Conservation (phyloP, 53 echinoderm and acorn worm species). For the Actinopyga echinites region DNA sequence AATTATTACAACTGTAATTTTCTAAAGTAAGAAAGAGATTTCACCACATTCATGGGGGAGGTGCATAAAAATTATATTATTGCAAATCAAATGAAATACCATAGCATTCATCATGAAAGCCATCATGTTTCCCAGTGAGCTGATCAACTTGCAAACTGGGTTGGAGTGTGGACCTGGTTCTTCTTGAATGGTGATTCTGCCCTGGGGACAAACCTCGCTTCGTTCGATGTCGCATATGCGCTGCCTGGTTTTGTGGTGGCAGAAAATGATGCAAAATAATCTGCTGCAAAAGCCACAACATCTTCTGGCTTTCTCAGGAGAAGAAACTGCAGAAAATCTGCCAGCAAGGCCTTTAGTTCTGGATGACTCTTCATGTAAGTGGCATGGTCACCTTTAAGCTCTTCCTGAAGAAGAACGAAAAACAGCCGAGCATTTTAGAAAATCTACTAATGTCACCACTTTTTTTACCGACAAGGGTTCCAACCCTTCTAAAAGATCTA, state of each 20-base stretch:
- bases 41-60: too few species aligned
- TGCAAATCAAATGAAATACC: too few species aligned
- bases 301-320: slow-evolving; percentile 95
- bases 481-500: too few species aligned
- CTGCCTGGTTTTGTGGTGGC: slow-evolving; percentile 81
- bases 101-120: too few species aligned
- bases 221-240: slow-evolving; percentile 91
- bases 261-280: slow-evolving; percentile 95
- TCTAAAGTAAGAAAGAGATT: too few species aligned
- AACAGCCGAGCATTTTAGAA: too few species aligned
- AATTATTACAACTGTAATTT: too few species aligned
- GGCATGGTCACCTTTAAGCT: slow-evolving; percentile 97
- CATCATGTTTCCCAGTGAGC: too few species aligned
- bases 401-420: slow-evolving; percentile 61
- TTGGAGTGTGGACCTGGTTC: slow-evolving; percentile 19
- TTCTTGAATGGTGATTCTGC: slow-evolving; percentile 85
- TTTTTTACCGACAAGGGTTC: too few species aligned
- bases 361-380: slow-evolving; percentile 97
- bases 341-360: slow-evolving; percentile 94
- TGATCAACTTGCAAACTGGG: slow-evolving; percentile 36
- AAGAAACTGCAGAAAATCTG: slow-evolving; percentile 96
- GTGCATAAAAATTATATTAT: too few species aligned
- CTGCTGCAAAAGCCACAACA: slow-evolving; percentile 90
- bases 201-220: slow-evolving; percentile 73
- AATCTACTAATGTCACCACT: too few species aligned